Evolutionary conservation across 1,140 invertebrate species (phyloP), one percentile per base, ranked within the genome.

Genomic region (Pseudomyrmex sp.): DNA sequence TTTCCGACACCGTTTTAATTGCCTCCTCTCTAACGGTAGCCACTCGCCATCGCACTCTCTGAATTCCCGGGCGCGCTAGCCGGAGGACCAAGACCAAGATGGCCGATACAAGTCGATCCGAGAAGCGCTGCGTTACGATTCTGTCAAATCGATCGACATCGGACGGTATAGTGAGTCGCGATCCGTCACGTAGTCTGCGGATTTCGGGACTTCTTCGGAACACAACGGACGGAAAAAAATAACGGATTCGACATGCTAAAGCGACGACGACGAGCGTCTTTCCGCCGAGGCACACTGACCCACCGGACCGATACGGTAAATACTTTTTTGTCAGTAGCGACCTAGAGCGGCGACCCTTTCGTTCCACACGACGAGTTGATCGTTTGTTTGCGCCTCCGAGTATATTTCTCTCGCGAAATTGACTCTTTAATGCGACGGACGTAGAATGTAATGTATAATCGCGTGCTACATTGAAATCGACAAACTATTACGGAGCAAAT

Each of bases 1-100:
- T 92, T 83, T 91, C 92, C 92, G 90, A 93, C 92, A 94, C 93
- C 93, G 93, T 94, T 94, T 94, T 94, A 94, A 94, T 94, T 94
- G 92, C 90, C 83, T 82, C 85, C 85, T 80, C 88, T 88, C 90
- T 94, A 93, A 94, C 93, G 93, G 93, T 92, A 92, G 86, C 85
- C 68, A 79, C 52, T 79, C 77, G 69, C 80, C 73, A 85, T 88
- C 79, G 74, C 50, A 74, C 68, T 75, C 80, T 65, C 84, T 65
- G 74, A 79, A 89, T 83, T 69, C 77, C 46, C 20, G 63, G 46
- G 54, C 54, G 76, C 68, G 54, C 73, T 69, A 54, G 10, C 62
- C n/a, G 52, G 35, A 35, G 5, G 35, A 35, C 5, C 18, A 18
- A 18, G 20, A 23, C 48, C 35, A 9, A 69, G 65, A 69, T 65